Conservation (phyloP, 2,113 vertebrate genomes). For the Haemorhous mexicanus region DNA sequence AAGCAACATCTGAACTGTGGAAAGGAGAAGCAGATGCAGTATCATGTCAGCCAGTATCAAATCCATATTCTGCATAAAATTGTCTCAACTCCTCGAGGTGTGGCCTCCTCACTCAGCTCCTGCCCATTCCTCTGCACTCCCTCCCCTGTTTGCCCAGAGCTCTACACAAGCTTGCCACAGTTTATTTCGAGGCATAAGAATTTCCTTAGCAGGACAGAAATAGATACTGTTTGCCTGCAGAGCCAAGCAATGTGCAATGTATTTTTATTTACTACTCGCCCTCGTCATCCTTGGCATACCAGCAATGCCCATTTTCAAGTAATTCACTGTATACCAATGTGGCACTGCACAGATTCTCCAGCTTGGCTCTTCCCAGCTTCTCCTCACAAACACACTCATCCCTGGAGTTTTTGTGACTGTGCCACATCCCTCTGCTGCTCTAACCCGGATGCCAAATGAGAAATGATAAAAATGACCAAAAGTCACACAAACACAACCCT, state of each 20-base stretch:
- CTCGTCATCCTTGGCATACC: background rate
- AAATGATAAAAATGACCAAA: background rate
- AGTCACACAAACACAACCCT: background rate
- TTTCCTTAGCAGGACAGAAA: constrained; percentile 51
- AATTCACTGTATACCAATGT: background rate
- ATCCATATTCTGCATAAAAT: background rate
- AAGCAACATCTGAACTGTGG: background rate
- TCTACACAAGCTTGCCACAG: background rate
- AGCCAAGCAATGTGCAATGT: constrained; percentile 9
- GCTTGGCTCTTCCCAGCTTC: background rate
- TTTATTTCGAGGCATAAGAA: constrained; percentile 52
- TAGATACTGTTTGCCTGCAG: constrained; percentile 30
- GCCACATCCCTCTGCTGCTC: background rate
- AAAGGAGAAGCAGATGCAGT: background rate
- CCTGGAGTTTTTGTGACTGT: background rate
- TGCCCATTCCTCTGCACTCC: background rate
- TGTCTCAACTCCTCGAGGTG: background rate
- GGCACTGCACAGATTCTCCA: background rate
- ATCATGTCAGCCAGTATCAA: background rate
- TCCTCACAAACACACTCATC: background rate
- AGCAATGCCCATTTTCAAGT: background rate
- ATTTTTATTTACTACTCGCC: constrained; percentile 47
- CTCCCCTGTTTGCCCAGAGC: background rate
- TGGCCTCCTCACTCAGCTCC: background rate
- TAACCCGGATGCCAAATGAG: background rate